These are phyloP conservation scores for Rhinichthys osculus DNA, from an alignment of 2,797 vertebrate species.

Conservation along the genomic window DNA sequence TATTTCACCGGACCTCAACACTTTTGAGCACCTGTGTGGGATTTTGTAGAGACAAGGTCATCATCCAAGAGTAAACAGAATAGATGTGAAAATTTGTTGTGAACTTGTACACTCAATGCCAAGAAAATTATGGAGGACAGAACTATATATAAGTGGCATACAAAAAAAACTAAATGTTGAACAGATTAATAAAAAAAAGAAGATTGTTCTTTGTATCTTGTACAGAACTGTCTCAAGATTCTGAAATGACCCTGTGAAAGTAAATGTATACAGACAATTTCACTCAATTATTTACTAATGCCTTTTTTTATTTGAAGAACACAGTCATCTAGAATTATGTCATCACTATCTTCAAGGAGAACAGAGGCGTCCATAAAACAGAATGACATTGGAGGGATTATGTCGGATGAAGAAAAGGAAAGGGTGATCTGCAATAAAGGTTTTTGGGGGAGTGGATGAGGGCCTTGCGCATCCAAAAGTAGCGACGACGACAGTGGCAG, in stretches of 20 bases:
- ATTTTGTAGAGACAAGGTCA: no score
- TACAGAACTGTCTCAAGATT: background rate
- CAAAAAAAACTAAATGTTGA: background rate
- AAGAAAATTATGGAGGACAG: no score
- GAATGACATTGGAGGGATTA: constrained; percentile 75
- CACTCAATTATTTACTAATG: background rate
- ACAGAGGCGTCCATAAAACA: constrained; percentile 82
- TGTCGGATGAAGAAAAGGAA: constrained; percentile 94
- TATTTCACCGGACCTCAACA: no score
- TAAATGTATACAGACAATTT: background rate
- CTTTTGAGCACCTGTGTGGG: no score
- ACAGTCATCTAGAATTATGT: background rate
- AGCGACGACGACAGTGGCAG: constrained; percentile 31
- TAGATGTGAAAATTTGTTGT: no score
- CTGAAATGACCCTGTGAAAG: background rate
- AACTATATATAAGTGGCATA: background rate
- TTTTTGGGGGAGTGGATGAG: fast-evolving
- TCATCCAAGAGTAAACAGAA: no score
- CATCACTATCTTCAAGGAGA: background rate
- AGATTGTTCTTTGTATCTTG: background rate
- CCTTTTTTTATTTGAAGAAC: background rate
- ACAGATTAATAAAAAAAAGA: no score
- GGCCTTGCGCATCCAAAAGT: fast-evolving
- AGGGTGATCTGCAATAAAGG: constrained; percentile 84
- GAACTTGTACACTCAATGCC: no score